Evolutionary conservation across 2,113 vertebrate species (phyloP).

Genomic region (Peromyscus maniculatus): DNA sequence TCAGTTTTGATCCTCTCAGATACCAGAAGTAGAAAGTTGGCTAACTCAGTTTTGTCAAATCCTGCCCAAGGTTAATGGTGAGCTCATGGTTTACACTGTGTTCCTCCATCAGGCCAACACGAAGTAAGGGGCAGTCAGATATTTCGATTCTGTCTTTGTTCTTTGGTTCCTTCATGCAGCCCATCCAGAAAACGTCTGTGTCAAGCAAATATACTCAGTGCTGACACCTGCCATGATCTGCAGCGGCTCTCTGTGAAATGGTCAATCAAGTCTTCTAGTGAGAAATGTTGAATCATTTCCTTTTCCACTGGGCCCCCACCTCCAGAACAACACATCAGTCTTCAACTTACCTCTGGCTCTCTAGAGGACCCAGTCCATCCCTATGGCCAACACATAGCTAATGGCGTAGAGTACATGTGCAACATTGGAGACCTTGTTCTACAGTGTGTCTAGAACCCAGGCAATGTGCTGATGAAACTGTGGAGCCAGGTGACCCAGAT

Average conservation of each 20-base stretch:
- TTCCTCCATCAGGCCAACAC: background rate
- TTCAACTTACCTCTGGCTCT: background rate
- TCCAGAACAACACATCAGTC: too few species aligned
- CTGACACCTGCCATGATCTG: too few species aligned
- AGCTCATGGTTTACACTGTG: background rate
- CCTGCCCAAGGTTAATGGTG: background rate
- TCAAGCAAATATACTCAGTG: background rate
- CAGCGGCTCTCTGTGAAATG: background rate
- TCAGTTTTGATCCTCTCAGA: background rate
- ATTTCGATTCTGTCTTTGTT: background rate
- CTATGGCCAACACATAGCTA: rapidly evolving
- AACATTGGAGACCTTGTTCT: background rate
- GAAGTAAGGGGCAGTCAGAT: background rate
- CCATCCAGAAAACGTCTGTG: background rate
- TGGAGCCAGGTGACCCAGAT: background rate
- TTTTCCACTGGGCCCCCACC: background rate
- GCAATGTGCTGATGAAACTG: background rate
- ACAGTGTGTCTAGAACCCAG: constrained; percentile 16
- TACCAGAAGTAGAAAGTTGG: background rate
- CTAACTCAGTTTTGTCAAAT: background rate
- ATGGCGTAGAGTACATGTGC: rapidly evolving
- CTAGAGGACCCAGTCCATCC: background rate
- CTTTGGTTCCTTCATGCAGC: background rate
- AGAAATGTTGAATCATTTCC: background rate
- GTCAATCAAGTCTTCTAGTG: background rate